Evolutionary conservation across 1,140 invertebrate genomes (phyloP), one percentile per base, ranked within the genome.

Genomic region (Conus ventricosus): DNA sequence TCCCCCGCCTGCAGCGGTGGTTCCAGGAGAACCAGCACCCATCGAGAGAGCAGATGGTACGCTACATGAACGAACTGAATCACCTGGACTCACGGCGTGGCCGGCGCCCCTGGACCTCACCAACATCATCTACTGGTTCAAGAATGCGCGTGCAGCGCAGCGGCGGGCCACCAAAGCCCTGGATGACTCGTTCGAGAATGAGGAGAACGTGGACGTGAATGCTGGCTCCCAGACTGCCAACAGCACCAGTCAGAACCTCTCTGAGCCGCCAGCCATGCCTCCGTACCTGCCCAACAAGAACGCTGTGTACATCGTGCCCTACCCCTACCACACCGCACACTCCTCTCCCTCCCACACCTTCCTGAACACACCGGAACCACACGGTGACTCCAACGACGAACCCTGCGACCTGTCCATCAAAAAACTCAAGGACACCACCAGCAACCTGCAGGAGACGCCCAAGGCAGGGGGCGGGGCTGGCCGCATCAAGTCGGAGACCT

Each of bases 41-140:
- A 0, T 98, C 94, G 27, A 91, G 95, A 87, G 93, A 95, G 76
- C 95, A 99, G 96, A 99, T 99, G 94, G 98, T 99, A 92, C 97
- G 98, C 91, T 99, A 99, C 95, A 98, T 99, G 23, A 97, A 97
- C 83, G 98, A 99, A 94, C 95, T 99, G 85, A 99, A 99, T 94
- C 97, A 97, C 71, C 95, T 99, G 81, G 98, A 99, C 92, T 99
- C 98, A 63, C 96, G 99, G 23, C 96, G 98, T 89, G 98, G 98
- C 13, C 87, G 93, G 63, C 99, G 99, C 93, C 98, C 0, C 96
- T 99, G 51, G 98, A 99, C 95, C 97, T 99, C 1, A 99, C 99
- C 93, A 99, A 99, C 94, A 98, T 99, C 17, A 98, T 99, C 39
- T 99, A 99, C 95, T 99, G 99, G 99, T 99, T 99, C 94, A 99